Evolutionary conservation across 2,113 vertebrate species (phyloP).

Genomic region (Himantopus leucocephalus): DNA sequence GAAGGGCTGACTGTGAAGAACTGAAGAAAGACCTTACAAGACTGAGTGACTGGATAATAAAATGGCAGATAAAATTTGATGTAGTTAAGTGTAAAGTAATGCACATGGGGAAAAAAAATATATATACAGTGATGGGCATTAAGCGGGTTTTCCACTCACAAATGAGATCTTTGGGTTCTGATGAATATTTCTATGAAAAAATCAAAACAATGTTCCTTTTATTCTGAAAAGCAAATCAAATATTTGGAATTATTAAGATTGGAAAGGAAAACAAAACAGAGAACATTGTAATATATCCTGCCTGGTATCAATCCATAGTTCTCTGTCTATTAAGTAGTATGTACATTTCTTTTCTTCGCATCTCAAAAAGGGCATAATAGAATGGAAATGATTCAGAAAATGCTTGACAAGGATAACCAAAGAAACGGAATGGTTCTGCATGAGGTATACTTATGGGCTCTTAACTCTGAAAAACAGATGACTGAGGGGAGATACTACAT

Average conservation of each 20-base stretch:
- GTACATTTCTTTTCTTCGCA: background rate
- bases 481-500: background rate
- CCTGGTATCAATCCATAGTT: slow-evolving; percentile 8
- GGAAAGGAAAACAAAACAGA: background rate
- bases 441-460: background rate
- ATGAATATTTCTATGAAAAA: background rate
- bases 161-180: background rate
- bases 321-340: background rate
- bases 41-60: background rate
- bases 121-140: background rate
- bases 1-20: background rate
- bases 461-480: background rate
- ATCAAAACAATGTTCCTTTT: background rate
- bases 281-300: background rate
- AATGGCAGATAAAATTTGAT: background rate
- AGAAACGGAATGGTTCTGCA: background rate
- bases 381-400: background rate
- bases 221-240: background rate
- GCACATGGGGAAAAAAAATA: background rate
- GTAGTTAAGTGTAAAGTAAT: background rate
- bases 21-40: background rate
- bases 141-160: background rate
- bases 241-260: background rate
- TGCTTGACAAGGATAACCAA: background rate
- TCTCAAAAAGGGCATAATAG: background rate